Base-by-base conservation (phyloP, 2,113 vertebrate species). In the Perca flavescens region DNA sequence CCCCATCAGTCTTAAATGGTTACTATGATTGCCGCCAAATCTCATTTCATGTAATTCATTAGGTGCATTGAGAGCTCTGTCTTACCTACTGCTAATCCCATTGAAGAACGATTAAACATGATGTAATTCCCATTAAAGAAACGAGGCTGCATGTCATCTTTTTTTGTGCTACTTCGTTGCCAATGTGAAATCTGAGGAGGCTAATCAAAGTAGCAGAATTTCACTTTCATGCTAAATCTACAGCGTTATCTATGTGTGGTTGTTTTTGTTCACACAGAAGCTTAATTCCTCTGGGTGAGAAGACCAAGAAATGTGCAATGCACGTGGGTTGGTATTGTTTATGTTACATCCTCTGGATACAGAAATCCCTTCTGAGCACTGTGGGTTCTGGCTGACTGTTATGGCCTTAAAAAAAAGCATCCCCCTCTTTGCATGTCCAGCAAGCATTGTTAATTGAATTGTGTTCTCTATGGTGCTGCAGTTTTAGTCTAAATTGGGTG, bases 71-170 rank as follows among this genome's bases (percentile, higher is more conserved):
- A 82, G 75, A 88, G 82, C 63, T 74, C 56, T 76, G 73, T 77
- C 25, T 74, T 87, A 94, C 91, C 91, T 93, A 87, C 86, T 58
- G 54, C 79, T 89, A 88, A 92, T 92, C 88, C 74, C 65, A 82
- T 79, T 79, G 81, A 67, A 77, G 74, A 47, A 77, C 68, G 87
- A 86, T 91, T 67, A 80, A 76, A 84, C 31, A 54, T 90, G 85
- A 88, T 86, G 75, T 80, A 74, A 84, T 89, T 88, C 64, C 79
- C 64, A 47, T 75, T 57, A 36, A 22, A 47, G 53, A 61, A 64
- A 82, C 31, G 3, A 79, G 74, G 63, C 61, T 52, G 53, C 21
- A 15, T 70, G 69, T 62, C 43, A 46, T 78, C 43, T 54, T 71
- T 49, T 19, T 77, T 67, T 57, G 22, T 57, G 17, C 40, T n/a